Conservation (phyloP, 1,140 invertebrate genomes). For the Drosophila neocordata region DNA sequence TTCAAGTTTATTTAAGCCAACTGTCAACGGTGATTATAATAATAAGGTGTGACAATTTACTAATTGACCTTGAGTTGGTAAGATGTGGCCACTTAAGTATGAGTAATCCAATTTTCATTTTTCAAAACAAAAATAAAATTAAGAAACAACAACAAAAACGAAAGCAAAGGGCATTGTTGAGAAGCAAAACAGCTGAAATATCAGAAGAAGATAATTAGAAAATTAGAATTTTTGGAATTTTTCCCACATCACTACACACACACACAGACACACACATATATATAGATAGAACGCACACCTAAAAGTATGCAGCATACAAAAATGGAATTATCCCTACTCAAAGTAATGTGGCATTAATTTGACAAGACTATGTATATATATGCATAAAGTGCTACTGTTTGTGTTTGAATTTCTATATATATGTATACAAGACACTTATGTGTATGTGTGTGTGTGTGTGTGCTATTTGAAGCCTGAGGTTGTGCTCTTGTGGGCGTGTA, state of each 20-base stretch:
- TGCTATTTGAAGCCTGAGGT: constrained; percentile 10
- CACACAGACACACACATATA: constrained; percentile 2
- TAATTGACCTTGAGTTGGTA: too few relatives aligned
- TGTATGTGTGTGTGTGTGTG: constrained; percentile 27
- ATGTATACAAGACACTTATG: constrained; percentile 5
- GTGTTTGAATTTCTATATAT: background rate
- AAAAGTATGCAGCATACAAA: constrained; percentile 56
- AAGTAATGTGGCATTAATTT: constrained; percentile 26
- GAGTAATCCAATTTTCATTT: too few relatives aligned
- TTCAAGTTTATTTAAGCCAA: too few relatives aligned
- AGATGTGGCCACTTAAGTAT: too few relatives aligned
- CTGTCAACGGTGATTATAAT: too few relatives aligned
- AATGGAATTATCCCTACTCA: constrained; percentile 35
- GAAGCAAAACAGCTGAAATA: constrained; percentile 2
- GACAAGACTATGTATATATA: constrained; percentile 2
- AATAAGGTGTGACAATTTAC: too few relatives aligned
- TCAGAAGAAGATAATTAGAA: background rate
- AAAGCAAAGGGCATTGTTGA: background rate
- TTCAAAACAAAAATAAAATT: too few relatives aligned
- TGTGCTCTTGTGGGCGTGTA: constrained; percentile 19
- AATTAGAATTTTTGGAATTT: constrained; percentile 6
- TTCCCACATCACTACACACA: constrained; percentile 17
- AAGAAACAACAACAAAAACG: too few relatives aligned
- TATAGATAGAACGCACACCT: constrained; percentile 18
- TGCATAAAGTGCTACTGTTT: too few relatives aligned